Evolutionary conservation across 2,888 invertebrate genomes (phyloP).

Genomic region (Volucella inanis): DNA sequence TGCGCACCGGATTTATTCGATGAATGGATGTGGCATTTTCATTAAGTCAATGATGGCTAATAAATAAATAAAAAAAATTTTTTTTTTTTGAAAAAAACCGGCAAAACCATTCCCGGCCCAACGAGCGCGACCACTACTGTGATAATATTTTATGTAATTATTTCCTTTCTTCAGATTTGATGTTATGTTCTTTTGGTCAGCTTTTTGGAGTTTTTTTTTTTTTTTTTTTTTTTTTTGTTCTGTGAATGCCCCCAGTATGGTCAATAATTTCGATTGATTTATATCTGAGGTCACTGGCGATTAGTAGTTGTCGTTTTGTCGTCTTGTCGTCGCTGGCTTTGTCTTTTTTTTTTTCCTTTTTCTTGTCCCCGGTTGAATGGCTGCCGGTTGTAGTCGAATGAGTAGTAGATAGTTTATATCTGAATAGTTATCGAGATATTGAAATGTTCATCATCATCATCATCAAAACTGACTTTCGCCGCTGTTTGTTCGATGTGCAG

Average conservation of each 20-base stretch:
- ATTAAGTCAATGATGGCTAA: conserved; percentile 59
- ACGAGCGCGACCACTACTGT: conserved; percentile 21
- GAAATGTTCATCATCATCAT: conserved; percentile 68
- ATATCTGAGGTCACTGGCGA: conserved; percentile 71
- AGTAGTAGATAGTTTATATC: conserved; percentile 31
- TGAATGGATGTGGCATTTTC: conserved; percentile 55
- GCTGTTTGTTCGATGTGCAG: conserved; percentile 16
- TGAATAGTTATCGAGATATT: conserved; percentile 61
- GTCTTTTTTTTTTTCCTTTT: conserved; percentile 28
- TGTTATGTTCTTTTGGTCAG: conserved; percentile 43
- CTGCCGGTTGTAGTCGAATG: conserved; percentile 17
- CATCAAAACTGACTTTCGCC: conserved; percentile 26
- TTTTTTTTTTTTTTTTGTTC: conserved; percentile 59
- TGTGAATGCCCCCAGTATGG: conserved; percentile 77
- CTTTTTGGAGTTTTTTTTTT: not conserved
- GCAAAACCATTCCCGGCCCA: conserved; percentile 51
- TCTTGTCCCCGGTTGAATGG: conserved; percentile 35
- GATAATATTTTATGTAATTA: conserved; percentile 71
- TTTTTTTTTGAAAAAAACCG: conserved; percentile 6
- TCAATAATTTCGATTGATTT: conserved; percentile 81
- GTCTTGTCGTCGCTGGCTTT: conserved; percentile 66
- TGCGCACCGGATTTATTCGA: conserved; percentile 4
- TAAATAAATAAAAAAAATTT: conserved; percentile 37
- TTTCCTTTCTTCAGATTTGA: conserved; percentile 71
- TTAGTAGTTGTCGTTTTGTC: conserved; percentile 59